These are phyloP conservation scores for Bucorvus abyssinicus DNA, from an alignment of 2,797 vertebrate genomes.

Conservation along the genomic window DNA sequence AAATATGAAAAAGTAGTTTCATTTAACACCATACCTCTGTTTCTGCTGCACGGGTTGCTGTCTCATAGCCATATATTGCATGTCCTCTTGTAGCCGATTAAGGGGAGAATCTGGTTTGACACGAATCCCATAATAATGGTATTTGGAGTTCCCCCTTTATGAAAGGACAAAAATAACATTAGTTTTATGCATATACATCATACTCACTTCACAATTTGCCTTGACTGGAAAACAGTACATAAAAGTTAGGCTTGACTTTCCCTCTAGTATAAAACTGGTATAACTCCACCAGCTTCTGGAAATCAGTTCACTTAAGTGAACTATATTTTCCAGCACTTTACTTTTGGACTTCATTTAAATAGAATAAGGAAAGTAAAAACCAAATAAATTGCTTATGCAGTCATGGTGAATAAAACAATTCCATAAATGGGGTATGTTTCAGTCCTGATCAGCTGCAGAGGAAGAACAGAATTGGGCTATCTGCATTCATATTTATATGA, in stretches of 20 bases:
- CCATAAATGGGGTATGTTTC: neutral
- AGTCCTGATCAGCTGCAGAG: neutral
- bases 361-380: neutral
- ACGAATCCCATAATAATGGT: conserved; percentile 83
- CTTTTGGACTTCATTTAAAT: neutral
- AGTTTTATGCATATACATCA: neutral
- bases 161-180: conserved; percentile 45
- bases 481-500: neutral
- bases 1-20: conserved; percentile 16
- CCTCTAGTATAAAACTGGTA: neutral
- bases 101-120: conserved; percentile 80
- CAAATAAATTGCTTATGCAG: neutral
- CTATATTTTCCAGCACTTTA: conserved; percentile 6
- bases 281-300: neutral
- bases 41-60: conserved; percentile 79
- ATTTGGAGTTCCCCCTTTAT: conserved; percentile 81
- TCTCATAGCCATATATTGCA: conserved; percentile 84
- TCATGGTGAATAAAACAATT: neutral
- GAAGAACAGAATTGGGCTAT: neutral
- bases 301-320: conserved; percentile 5
- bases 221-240: neutral
- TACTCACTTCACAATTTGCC: neutral
- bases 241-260: neutral
- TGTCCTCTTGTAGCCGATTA: conserved; percentile 81
- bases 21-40: conserved; percentile 72